Base-by-base conservation (phyloP, 92 coral and sea anemone genomes). In the Porites lobata region DNA sequence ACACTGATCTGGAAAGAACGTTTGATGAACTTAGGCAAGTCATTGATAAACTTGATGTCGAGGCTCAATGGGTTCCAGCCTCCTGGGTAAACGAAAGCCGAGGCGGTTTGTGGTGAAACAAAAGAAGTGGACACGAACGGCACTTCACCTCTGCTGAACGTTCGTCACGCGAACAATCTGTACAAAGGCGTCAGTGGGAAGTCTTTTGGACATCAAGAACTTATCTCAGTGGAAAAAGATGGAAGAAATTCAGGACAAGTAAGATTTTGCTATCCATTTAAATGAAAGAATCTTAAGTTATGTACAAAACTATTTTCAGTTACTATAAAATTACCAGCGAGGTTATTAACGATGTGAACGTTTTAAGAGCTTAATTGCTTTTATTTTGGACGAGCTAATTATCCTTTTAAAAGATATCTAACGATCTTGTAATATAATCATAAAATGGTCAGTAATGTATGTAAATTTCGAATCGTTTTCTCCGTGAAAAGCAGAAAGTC, bases 1-100 rank as follows among this genome's bases (percentile, higher is more conserved):
- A 98, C 85, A 94, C 99, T 50, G 95, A 98, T 88, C 83, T 98
- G 69, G 99, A 98, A 71, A 93, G 98, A 86, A 92, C 99, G 50
- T 96, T 94, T 70, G 98, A 96, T 75, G 99, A 98, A 76, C 79
- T 98, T 13, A 90, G 91, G 47, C 93, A 89, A 84, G 91, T 85
- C 74, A 92, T 98, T 21, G 98, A 94, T 38, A 96, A 90, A 81
- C 86, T 96, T 56, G 98, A 96, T 43, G 77, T 90, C 43, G 97
- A 95, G 78, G 86, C 95, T 61, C 95, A 96, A 76, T 98, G 99
- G 99, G 98, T 92, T 11, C 99, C 98, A 84, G 94, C 90, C 50
- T 92, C 93, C 43, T 98, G 99, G 99, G 92, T 96, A 50, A 71
- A 66, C 52, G 89, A 87, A 3, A 71, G 80, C 58, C 78, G 73